These are phyloP conservation scores for Pecten maximus DNA, from an alignment of 2,888 invertebrate species.

Conservation along the genomic window DNA sequence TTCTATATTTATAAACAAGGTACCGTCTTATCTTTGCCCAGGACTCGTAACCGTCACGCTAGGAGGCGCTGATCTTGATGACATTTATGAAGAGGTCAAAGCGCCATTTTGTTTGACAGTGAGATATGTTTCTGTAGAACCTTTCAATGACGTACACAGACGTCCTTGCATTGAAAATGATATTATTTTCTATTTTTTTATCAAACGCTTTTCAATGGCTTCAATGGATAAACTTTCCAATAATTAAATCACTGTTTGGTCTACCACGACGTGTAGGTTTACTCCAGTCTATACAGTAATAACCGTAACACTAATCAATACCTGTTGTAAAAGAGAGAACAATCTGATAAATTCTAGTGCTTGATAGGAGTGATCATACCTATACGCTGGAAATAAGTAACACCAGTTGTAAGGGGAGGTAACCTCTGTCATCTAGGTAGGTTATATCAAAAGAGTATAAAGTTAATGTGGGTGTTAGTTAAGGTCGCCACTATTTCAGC, in stretches of 20 bases:
- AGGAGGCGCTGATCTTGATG: conserved; percentile 9
- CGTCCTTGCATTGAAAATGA: background rate
- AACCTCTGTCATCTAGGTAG: too few species aligned
- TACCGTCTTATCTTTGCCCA: background rate
- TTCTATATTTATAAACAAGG: conserved; percentile 25
- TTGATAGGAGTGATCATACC: too few species aligned
- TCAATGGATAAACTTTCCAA: background rate
- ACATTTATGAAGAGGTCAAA: background rate
- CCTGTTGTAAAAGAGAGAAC: too few species aligned
- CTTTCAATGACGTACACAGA: background rate
- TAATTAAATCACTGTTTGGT: background rate
- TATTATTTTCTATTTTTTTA: background rate
- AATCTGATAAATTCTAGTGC: too few species aligned
- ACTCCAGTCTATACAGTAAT: background rate
- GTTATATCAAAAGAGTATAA: too few species aligned
- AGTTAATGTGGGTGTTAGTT: too few species aligned
- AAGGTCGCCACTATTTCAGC: too few species aligned
- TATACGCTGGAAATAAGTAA: too few species aligned
- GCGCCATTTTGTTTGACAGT: background rate
- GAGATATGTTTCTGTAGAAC: background rate
- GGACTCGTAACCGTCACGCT: background rate
- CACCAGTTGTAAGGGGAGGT: too few species aligned
- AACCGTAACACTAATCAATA: too few species aligned
- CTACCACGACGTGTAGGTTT: background rate
- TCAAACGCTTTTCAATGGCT: background rate